These are phyloP conservation scores for Hippocampus kuda DNA, from an alignment of 2,797 vertebrate species.

Conservation along the genomic window DNA sequence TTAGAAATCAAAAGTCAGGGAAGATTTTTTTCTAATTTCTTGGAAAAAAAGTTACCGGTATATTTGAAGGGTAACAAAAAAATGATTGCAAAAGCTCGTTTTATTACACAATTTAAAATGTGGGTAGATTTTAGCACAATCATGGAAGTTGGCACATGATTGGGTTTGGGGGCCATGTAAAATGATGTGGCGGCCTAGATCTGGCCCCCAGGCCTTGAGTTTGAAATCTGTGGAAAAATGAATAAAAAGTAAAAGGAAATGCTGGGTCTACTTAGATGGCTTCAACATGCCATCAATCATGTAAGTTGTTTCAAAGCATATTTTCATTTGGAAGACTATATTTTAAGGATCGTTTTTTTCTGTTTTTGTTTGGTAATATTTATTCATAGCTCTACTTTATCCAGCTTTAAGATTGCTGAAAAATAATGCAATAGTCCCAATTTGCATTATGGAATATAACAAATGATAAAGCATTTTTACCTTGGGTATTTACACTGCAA, in stretches of 20 bases:
- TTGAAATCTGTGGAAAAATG: too few relatives aligned
- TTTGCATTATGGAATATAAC: neutral
- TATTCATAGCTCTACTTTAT: neutral
- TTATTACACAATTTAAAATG: too few relatives aligned
- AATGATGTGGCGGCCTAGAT: too few relatives aligned
- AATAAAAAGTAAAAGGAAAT: neutral
- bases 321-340: neutral
- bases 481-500: constrained; percentile 52
- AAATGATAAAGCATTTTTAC: constrained; percentile 25
- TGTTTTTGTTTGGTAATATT: neutral
- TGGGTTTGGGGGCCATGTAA: too few relatives aligned
- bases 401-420: neutral
- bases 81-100: neutral
- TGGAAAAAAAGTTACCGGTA: too few relatives aligned
- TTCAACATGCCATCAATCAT: neutral
- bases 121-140: too few relatives aligned
- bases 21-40: too few relatives aligned
- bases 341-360: too few relatives aligned
- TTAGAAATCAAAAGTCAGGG: too few relatives aligned
- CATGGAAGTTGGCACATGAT: too few relatives aligned
- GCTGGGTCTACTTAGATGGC: neutral
- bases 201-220: too few relatives aligned
- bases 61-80: too few relatives aligned
- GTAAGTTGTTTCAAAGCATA: neutral
- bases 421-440: neutral